Conservation (phyloP, 1,140 invertebrate genomes). For the Drosophila gunungcola region DNA sequence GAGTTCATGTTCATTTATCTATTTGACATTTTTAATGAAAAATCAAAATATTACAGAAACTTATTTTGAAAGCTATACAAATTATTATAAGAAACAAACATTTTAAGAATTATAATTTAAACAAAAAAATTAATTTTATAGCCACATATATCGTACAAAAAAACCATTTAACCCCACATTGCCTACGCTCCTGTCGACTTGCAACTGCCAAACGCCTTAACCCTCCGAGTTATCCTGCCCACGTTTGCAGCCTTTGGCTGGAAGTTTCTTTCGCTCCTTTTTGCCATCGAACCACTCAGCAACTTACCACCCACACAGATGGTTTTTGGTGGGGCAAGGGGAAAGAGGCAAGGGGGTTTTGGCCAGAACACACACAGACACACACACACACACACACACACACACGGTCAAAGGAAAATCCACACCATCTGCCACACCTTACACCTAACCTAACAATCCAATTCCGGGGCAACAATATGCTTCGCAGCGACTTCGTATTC, state of each 20-base stretch:
- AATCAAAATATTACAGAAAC: too few relatives aligned
- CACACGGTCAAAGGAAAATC: constrained; percentile 60
- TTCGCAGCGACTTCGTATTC: constrained; percentile 36
- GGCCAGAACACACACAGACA: constrained; percentile 33
- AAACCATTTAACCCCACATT: not conserved
- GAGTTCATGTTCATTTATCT: too few relatives aligned
- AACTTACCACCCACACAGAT: constrained; percentile 43
- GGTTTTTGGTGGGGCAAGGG: not conserved
- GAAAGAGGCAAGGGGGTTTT: not conserved
- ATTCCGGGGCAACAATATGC: constrained; percentile 77
- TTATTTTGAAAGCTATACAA: too few relatives aligned
- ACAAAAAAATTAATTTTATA: too few relatives aligned
- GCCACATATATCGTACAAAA: too few relatives aligned
- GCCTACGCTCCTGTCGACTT: not conserved
- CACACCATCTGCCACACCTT: constrained; percentile 79
- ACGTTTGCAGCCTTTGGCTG: constrained; percentile 39
- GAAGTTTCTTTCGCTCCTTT: constrained; percentile 36
- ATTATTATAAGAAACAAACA: too few relatives aligned
- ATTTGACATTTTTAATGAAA: too few relatives aligned
- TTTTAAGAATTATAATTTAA: too few relatives aligned
- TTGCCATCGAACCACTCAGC: constrained; percentile 25
- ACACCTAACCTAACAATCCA: constrained; percentile 81
- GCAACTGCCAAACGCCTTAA: not conserved
- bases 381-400: constrained; percentile 50
- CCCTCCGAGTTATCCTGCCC: constrained; percentile 34